Base-by-base conservation (phyloP, 2,888 invertebrate genomes). In the Linnaemya vulpina region DNA sequence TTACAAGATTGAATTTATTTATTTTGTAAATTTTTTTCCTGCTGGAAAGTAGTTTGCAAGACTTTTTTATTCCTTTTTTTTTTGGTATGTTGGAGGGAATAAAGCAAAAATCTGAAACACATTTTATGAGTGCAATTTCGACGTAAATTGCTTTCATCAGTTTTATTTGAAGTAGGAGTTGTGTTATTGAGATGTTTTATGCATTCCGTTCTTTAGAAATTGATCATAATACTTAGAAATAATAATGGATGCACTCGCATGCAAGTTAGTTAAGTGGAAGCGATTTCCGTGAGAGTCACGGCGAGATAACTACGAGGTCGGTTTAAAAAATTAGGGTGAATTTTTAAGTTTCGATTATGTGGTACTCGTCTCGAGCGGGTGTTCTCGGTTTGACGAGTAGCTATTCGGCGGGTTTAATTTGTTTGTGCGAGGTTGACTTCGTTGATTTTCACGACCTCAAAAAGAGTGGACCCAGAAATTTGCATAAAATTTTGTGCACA, bases 71-170 rank as follows among this genome's bases (percentile, higher is more conserved):
- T 25, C 5, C 8, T 40, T 49, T n/a, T 49, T 49, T 15, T 30
- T 30, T 30, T 30, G 2, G 30, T 5, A 30, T 30, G 30, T 30
- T 30, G 11, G 25, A 55, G 30, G 2, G 8, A 58, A 17, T 13
- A 40, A 30, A 20, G 20, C 51, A 53, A 53, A 62, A n/a, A 15
- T 78, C 22, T 70, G 40, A 65, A 58, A 25, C 17, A 25, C 17
- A 79, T 15, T 79, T 79, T 58, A 79, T 58, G 55, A 49, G 58
- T 22, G 73, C 49, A 58, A 74, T 67, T 60, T 40, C 58, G 15
- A 49, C 65, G 65, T 55, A 73, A 73, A 73, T 73, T 49, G 65
- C 65, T 51, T 65, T 55, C 73, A 73, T 73, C 38, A 63, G 43
- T 55, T 35, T 73, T 55, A 20, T 49, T 46, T 79, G 22, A 65